These are phyloP conservation scores for Drosophila littoralis DNA, from an alignment of 1,140 invertebrate genomes.

Conservation along the genomic window DNA sequence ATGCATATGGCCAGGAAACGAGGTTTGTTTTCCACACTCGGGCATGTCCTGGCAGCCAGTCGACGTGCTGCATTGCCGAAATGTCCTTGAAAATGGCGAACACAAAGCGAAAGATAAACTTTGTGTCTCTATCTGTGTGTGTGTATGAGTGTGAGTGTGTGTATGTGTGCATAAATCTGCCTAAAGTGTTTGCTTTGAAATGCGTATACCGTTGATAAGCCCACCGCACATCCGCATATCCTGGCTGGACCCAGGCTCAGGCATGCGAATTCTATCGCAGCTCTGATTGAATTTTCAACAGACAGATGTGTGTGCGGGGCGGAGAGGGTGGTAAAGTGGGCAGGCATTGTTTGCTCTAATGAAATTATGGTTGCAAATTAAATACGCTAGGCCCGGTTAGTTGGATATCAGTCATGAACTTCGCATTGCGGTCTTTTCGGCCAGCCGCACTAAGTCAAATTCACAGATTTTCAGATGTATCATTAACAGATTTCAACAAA, in stretches of 20 bases:
- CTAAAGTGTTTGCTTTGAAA: conserved; percentile 80
- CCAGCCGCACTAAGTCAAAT: not conserved
- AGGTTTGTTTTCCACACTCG: not conserved
- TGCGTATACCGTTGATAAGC: conserved; percentile 77
- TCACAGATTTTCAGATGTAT: not conserved
- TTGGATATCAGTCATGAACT: not conserved
- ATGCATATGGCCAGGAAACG: conserved; percentile 47
- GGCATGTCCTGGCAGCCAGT: conserved; percentile 26
- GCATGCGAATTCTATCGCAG: conserved; percentile 4
- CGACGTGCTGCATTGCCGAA: conserved; percentile 31
- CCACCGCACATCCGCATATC: conserved; percentile 40
- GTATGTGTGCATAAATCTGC: conserved; percentile 62
- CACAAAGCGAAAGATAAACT: conserved; percentile 68
- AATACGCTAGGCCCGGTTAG: conserved; percentile 50
- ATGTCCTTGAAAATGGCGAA: conserved; percentile 68
- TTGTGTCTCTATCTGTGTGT: conserved; percentile 31
- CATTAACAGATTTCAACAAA: too few species aligned
- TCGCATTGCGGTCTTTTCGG: not conserved
- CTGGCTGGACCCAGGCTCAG: not conserved
- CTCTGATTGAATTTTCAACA: conserved; percentile 71
- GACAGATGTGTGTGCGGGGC: conserved; percentile 10
- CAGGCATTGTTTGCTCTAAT: conserved; percentile 38
- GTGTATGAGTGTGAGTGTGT: conserved; percentile 18
- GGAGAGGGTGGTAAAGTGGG: not conserved
- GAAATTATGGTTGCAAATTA: conserved; percentile 77